A percentile compares a stretch with the other conserved stretches of the same genome.
phyloP scores from a whole-genome alignment of 2,113 vertebrate genomes.

The Bostrychus sinensis region DNA sequence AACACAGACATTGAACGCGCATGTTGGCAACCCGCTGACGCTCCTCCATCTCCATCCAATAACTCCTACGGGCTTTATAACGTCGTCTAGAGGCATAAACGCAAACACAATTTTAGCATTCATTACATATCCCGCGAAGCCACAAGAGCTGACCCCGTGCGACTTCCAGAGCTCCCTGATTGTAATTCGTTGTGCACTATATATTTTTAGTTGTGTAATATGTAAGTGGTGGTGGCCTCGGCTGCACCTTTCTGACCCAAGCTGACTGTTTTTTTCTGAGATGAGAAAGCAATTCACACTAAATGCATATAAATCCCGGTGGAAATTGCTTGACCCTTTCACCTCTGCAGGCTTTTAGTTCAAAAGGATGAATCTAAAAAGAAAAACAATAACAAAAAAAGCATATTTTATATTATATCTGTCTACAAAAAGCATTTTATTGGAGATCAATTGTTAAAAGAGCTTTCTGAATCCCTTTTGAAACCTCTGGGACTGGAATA shows the following conservation, averaged over 20 bases:
- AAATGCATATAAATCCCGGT: conserved; percentile 41
- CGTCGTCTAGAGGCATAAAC: not conserved
- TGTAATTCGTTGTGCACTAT: conserved; percentile 45
- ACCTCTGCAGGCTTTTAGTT: not conserved
- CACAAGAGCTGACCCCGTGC: conserved; percentile 35
- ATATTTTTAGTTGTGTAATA: conserved; percentile 56
- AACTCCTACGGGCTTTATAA: not conserved
- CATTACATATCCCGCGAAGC: conserved; percentile 34
- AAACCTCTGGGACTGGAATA: not conserved
- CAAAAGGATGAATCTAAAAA: not conserved
- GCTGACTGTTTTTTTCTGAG: conserved; percentile 51
- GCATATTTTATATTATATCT: not conserved
- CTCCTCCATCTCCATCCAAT: not conserved
- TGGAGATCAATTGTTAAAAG: not conserved
- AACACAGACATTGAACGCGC: conserved; percentile 20
- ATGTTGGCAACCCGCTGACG: conserved; percentile 23
- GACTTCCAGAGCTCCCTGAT: conserved; percentile 44
- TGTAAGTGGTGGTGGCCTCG: conserved; percentile 26
- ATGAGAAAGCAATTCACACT: conserved; percentile 52
- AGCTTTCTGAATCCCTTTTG: not conserved
- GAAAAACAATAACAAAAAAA: not conserved
- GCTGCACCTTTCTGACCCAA: conserved; percentile 52
- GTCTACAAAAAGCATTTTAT: not conserved
- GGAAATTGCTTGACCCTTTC: not conserved
- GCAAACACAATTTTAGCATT: conserved; percentile 7